Percentiles rank a stretch among this genome's conserved stretches.
These are phyloP conservation scores for Helostoma temminkii DNA, from an alignment of 2,797 vertebrate genomes.

Conservation along the genomic window DNA sequence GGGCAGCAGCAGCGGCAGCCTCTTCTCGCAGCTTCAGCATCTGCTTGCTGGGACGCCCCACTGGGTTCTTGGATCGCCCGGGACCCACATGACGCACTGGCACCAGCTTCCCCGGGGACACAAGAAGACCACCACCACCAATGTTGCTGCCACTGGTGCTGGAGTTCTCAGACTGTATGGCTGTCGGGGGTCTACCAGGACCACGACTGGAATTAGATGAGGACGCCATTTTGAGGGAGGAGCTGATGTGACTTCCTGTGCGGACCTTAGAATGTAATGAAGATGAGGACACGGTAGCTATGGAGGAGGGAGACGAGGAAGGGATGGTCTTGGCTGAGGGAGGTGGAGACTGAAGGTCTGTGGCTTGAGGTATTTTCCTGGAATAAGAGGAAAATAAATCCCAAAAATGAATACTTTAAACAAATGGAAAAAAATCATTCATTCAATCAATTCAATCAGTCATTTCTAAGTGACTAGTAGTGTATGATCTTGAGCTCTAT, in stretches of 20 bases:
- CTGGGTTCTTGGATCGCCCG: constrained; percentile 83
- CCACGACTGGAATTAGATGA: constrained; percentile 79
- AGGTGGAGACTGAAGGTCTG: constrained; percentile 81
- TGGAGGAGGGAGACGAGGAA: constrained; percentile 69
- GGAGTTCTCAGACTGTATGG: constrained; percentile 84
- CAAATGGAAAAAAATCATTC: neutral
- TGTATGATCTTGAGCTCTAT: too few relatives aligned
- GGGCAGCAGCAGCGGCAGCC: constrained; percentile 68
- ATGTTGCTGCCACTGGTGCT: constrained; percentile 73
- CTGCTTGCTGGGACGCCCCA: constrained; percentile 87
- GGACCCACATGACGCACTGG: constrained; percentile 66
- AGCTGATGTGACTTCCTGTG: constrained; percentile 81
- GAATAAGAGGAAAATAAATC: constrained; percentile 17
- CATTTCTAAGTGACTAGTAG: too few relatives aligned
- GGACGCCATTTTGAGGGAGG: constrained; percentile 76
- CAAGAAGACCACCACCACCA: constrained; percentile 41
- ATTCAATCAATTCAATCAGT: too few relatives aligned
- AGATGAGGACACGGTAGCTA: constrained; percentile 63
- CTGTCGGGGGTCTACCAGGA: constrained; percentile 74
- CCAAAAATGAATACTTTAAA: neutral
- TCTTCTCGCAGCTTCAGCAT: constrained; percentile 85
- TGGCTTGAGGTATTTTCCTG: constrained; percentile 94
- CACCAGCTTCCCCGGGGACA: constrained; percentile 80
- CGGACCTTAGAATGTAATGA: constrained; percentile 81
- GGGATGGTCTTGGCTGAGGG: constrained; percentile 73